Percentiles rank a stretch among this genome's conserved stretches.
phyloP scores from a whole-genome alignment of 2,888 invertebrate species.

The Deilephila elpenor region DNA sequence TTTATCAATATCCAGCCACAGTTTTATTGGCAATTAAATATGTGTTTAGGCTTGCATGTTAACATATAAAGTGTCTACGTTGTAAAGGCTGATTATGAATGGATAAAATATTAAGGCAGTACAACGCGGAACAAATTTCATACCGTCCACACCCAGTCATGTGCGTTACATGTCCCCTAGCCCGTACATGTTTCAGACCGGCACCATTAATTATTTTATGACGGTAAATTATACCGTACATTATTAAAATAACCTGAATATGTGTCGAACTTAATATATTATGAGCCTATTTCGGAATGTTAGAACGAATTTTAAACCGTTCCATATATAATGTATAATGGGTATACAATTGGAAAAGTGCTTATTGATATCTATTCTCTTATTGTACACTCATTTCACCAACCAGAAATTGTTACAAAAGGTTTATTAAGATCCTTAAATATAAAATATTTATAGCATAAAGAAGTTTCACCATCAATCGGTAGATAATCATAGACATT shows the following conservation, averaged over 20 bases:
- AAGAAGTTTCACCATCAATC: too few species aligned
- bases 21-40: neutral
- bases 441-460: too few species aligned
- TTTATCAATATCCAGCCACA: neutral
- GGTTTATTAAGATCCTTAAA: too few species aligned
- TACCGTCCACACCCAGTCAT: constrained; percentile 17
- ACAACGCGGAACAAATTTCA: constrained; percentile 26
- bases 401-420: too few species aligned
- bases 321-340: neutral
- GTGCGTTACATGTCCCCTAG: constrained; percentile 11
- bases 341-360: neutral
- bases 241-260: constrained; percentile 6
- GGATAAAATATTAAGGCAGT: constrained; percentile 1
- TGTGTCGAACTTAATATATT: constrained; percentile 7
- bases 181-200: neutral
- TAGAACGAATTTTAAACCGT: neutral
- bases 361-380: neutral
- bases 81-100: constrained; percentile 6
- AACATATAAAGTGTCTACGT: constrained; percentile 12
- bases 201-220: constrained; percentile 24
- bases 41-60: neutral
- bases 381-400: neutral
- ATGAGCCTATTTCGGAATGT: neutral
- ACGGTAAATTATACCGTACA: constrained; percentile 18
- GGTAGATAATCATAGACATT: too few species aligned